Percentiles rank a stretch among this genome's conserved stretches.
These are phyloP conservation scores for Apoderus coryli DNA, from an alignment of 2,888 invertebrate species.

Conservation along the genomic window DNA sequence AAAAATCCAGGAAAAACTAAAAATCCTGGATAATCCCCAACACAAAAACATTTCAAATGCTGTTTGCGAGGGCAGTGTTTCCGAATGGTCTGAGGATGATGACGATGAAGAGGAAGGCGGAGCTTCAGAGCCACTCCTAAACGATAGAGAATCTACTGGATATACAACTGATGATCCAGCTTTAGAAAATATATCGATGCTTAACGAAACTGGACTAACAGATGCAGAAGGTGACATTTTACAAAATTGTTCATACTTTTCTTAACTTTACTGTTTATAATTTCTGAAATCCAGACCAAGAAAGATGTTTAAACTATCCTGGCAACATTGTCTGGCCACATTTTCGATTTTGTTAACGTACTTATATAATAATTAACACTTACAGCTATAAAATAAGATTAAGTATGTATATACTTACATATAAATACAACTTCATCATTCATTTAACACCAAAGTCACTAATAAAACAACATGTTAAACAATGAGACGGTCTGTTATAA, in stretches of 20 bases:
- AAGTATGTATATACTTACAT: too few species aligned
- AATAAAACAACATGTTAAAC: too few species aligned
- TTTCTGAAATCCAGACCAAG: too few species aligned
- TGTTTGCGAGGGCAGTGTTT: conserved; percentile 50
- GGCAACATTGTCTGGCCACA: too few species aligned
- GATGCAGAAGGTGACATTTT: conserved; percentile 54
- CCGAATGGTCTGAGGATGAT: conserved; percentile 66
- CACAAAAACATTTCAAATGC: conserved; percentile 30
- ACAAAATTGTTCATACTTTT: too few species aligned
- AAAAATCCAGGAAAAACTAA: conserved; percentile 31
- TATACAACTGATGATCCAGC: conserved; percentile 83
- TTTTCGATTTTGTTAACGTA: conserved; percentile 3
- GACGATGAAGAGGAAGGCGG: conserved; percentile 50
- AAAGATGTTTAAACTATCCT: too few species aligned
- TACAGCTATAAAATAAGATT: too few species aligned
- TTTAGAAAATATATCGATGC: conserved; percentile 68
- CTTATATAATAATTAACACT: too few species aligned
- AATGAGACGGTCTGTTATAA: too few species aligned
- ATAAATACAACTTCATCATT: too few species aligned
- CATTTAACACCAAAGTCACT: too few species aligned
- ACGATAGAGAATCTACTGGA: conserved; percentile 52
- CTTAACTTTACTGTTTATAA: too few species aligned
- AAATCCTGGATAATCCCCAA: conserved; percentile 24
- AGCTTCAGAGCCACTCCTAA: conserved; percentile 42
- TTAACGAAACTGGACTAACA: conserved; percentile 73